Evolutionary conservation across 2,113 vertebrate genomes (phyloP).

Genomic region (Nibea coibor): DNA sequence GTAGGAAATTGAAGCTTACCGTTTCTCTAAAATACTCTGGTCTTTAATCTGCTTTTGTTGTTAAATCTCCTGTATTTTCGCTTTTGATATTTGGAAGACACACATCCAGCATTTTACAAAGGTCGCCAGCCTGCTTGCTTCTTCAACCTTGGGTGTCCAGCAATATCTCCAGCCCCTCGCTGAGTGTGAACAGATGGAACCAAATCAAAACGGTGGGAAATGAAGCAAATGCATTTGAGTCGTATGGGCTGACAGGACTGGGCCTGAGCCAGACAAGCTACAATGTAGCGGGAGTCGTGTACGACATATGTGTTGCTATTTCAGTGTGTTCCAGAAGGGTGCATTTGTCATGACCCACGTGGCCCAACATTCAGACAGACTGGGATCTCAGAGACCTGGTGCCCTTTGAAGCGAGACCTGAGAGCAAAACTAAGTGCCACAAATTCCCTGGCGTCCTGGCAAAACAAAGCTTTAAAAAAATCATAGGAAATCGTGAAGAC

Average conservation of each 20-base stretch:
- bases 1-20: slow-evolving; percentile 18
- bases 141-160: slow-evolving; percentile 60
- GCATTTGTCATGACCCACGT: slow-evolving; percentile 65
- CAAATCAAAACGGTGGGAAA: slow-evolving; percentile 63
- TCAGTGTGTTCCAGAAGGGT: slow-evolving; percentile 50
- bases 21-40: slow-evolving; percentile 20
- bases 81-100: slow-evolving; percentile 26
- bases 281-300: slow-evolving; percentile 41
- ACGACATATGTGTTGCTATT: slow-evolving; percentile 76
- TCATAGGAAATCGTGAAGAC: neutral
- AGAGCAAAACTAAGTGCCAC: neutral
- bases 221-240: slow-evolving; percentile 59
- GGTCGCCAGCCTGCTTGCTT: slow-evolving; percentile 33
- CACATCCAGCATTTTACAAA: slow-evolving; percentile 41
- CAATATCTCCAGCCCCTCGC: slow-evolving; percentile 52
- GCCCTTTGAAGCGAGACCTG: slow-evolving; percentile 37
- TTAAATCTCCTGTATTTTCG: slow-evolving; percentile 28
- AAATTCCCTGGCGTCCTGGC: slow-evolving; percentile 6
- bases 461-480: slow-evolving; percentile 1
- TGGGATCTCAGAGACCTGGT: slow-evolving; percentile 34
- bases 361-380: slow-evolving; percentile 39
- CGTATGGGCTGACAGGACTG: slow-evolving; percentile 46
- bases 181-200: slow-evolving; percentile 75
- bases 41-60: slow-evolving; percentile 15
- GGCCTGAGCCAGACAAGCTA: slow-evolving; percentile 47